Conservation (phyloP, 1,140 invertebrate species). For the fruit fly (Drosophila melanogaster) region DNA sequence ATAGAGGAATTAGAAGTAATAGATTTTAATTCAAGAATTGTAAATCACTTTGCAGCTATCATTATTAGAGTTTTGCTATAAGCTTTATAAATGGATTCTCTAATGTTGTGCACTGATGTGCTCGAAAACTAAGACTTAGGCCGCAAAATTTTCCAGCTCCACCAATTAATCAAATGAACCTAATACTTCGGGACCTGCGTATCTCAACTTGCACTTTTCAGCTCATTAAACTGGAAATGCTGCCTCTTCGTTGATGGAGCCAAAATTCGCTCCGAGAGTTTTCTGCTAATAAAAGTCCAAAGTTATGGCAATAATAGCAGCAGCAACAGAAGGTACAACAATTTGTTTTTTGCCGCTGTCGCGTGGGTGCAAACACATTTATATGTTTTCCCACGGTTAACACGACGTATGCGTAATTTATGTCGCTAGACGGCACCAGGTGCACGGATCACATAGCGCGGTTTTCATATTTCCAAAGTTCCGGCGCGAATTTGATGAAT, state of each 20-base stretch:
- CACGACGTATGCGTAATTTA: slow-evolving; percentile 74
- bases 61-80: no score
- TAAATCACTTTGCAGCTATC: no score
- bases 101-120: slow-evolving; percentile 12
- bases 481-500: slow-evolving; percentile 60
- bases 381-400: slow-evolving; percentile 63
- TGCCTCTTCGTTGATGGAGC: slow-evolving; percentile 4
- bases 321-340: slow-evolving; percentile 40
- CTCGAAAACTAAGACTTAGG: not conserved
- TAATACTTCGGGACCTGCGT: slow-evolving; percentile 1
- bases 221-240: slow-evolving; percentile 46
- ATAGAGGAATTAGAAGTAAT: no score
- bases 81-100: no score
- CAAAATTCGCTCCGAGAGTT: slow-evolving; percentile 9
- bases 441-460: slow-evolving; percentile 60
- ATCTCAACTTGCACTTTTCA: slow-evolving; percentile 25
- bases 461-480: slow-evolving; percentile 72
- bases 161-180: slow-evolving; percentile 30
- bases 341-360: slow-evolving; percentile 30
- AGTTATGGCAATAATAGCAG: slow-evolving; percentile 58
- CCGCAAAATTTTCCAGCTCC: not conserved
- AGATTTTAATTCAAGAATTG: no score
- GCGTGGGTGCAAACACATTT: slow-evolving; percentile 33
- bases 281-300: slow-evolving; percentile 67
- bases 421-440: slow-evolving; percentile 51